A percentile compares a stretch with the other conserved stretches of the same genome.
Conservation (phyloP, 2,888 invertebrate species). For the Omphaloscelis lunosa region DNA sequence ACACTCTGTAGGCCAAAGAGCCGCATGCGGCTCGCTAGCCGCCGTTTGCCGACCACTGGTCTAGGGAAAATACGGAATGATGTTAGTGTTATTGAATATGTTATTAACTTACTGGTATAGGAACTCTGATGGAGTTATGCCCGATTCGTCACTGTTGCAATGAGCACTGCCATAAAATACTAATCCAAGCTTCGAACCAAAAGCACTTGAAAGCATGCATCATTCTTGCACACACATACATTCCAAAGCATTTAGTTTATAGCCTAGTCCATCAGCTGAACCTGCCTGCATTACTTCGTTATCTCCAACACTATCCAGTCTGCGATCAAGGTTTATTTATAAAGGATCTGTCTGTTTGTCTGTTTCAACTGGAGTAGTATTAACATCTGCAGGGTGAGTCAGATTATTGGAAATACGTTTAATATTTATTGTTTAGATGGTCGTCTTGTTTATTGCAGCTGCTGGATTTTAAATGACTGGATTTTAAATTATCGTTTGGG, state of each 20-base stretch:
- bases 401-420: conserved; percentile 48
- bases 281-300: conserved; percentile 31
- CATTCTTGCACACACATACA: conserved; percentile 7
- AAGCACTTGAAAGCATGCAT: conserved; percentile 47
- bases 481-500: neutral
- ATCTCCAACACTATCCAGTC: conserved; percentile 47
- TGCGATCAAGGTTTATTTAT: conserved; percentile 54
- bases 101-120: too few relatives aligned
- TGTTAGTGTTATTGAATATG: too few relatives aligned
- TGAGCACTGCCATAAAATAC: neutral
- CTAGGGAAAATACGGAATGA: too few relatives aligned
- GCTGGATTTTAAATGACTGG: too few relatives aligned
- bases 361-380: conserved; percentile 36
- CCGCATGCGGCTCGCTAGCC: too few relatives aligned
- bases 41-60: too few relatives aligned
- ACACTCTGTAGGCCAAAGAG: too few relatives aligned
- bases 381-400: conserved; percentile 53
- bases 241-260: conserved; percentile 48
- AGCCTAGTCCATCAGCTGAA: conserved; percentile 35
- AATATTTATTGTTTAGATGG: conserved; percentile 31
- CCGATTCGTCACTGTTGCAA: too few relatives aligned
- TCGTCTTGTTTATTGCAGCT: conserved; percentile 26
- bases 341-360: conserved; percentile 42
- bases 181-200: neutral
- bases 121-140: too few relatives aligned